Base-by-base conservation (phyloP, 2,113 vertebrate species). In the Cheilinus undulatus region DNA sequence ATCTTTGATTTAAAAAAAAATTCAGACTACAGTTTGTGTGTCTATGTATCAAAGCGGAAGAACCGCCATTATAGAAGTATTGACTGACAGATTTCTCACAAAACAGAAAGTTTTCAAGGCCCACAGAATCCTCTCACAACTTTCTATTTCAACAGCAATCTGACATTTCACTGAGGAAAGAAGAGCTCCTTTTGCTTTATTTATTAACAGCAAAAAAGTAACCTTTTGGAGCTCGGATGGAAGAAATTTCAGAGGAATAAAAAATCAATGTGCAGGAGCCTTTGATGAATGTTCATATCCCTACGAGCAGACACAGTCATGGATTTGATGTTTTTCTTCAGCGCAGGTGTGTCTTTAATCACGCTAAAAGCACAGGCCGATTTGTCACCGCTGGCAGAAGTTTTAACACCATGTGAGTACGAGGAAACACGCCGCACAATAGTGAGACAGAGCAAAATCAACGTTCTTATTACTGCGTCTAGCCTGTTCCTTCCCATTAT, bases 311-410 rank as follows among this genome's bases (percentile, higher is more conserved):
- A 58, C 38, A 51, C 23, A 76, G 62, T 64, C 11, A 69, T 36
- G n/a, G 64, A 76, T 70, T 20, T 52, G 64, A 74, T 64, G 70
- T 64, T 73, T 75, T 17, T 68, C 32, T 34, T 73, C 79, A 57
- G 60, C 42, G 69, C 65, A 79, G 51, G 52, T 62, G 48, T 58
- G 57, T 36, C 58, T 69, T 67, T 73, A 68, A 82, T 83, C 73
- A 58, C 0, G 1, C 26, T 59, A 64, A 83, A 78, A 73, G 26
- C 62, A 65, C 54, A 60, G 22, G 64, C 12, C 60, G 57, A 71
- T 81, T 76, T 69, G 65, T 87, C 63, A 67, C n/a, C 49, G 61
- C 22, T 81, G 74, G 81, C 78, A 83, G 69, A 51, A 22, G 73
- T 69, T 79, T n/a, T 85, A 75, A 76, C 28, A 42, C 19, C 45